Percentiles rank a stretch among this genome's conserved stretches.
Evolutionary conservation across 1,140 invertebrate species (phyloP).

Genomic region (Meteorus sp.): DNA sequence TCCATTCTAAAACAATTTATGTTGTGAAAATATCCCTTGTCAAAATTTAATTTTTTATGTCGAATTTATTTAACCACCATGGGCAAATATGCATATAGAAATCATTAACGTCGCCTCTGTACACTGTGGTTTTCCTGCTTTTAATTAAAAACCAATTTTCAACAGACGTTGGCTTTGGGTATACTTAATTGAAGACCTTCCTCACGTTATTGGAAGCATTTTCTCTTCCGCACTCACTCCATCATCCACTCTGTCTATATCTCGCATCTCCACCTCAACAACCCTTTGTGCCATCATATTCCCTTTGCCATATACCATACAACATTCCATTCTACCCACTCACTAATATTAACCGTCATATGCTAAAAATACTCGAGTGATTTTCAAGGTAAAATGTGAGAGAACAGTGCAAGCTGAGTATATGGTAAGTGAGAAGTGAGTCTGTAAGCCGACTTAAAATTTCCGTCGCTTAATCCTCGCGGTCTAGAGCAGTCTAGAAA

Average conservation of each 20-base stretch:
- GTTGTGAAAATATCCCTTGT: not conserved
- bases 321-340: not conserved
- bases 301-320: not conserved
- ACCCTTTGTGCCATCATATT: not conserved
- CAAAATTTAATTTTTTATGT: not conserved
- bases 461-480: conserved; percentile 39
- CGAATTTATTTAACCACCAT: not conserved
- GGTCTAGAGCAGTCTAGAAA: conserved; percentile 40
- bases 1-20: not conserved
- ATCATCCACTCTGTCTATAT: no score
- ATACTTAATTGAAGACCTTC: conserved; percentile 9
- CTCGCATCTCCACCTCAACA: not conserved
- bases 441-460: conserved; percentile 50
- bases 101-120: conserved; percentile 37
- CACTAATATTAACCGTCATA: not conserved
- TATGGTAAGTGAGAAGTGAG: conserved; percentile 2
- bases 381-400: not conserved
- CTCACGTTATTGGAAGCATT: conserved; percentile 6
- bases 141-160: conserved; percentile 45
- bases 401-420: not conserved
- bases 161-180: conserved; percentile 5
- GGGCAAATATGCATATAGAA: not conserved
- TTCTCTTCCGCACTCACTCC: no score
- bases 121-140: conserved; percentile 34
- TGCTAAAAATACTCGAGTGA: not conserved